Evolutionary conservation across 2,797 vertebrate genomes (phyloP).

Genomic region (Thunnus albacares): DNA sequence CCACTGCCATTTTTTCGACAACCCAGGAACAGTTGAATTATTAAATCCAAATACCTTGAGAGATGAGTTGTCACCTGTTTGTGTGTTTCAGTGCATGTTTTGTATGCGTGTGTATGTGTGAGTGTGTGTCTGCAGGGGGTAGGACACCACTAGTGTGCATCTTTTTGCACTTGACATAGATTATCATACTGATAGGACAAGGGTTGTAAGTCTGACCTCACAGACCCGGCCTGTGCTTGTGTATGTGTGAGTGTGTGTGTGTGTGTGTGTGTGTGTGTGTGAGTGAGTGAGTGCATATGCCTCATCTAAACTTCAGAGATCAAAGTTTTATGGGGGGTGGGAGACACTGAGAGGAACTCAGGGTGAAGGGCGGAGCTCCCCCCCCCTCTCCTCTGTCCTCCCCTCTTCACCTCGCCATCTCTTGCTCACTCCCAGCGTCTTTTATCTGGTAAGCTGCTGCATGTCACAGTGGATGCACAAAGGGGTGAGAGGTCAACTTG

Average conservation of each 20-base stretch:
- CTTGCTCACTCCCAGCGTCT: conserved; percentile 57
- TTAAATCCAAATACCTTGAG: conserved; percentile 58
- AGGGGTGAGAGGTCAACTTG: conserved; percentile 77
- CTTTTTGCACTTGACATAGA: conserved; percentile 79
- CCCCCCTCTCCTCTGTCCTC: conserved; percentile 46
- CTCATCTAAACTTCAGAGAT: conserved; percentile 72
- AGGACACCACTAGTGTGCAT: conserved; percentile 53
- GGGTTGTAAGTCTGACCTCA: conserved; percentile 62
- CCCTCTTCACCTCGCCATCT: conserved; percentile 40
- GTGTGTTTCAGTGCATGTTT: conserved; percentile 19
- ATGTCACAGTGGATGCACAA: conserved; percentile 83
- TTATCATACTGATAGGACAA: conserved; percentile 70
- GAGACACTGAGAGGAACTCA: conserved; percentile 54
- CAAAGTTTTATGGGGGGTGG: conserved; percentile 71
- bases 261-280: conserved; percentile 31
- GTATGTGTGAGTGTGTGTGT: conserved; percentile 26
- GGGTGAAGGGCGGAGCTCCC: conserved; percentile 59
- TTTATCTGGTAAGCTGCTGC: conserved; percentile 77
- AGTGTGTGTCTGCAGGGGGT: conserved; percentile 33
- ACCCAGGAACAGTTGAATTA: conserved; percentile 60
- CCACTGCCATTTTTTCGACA: conserved; percentile 48
- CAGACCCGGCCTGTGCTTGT: conserved; percentile 21
- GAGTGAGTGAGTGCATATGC: conserved; percentile 44
- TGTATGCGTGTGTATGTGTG: conserved; percentile 16
- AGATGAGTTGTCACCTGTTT: conserved; percentile 50